These are phyloP conservation scores for Myotis daubentonii DNA, from an alignment of 2,797 vertebrate genomes.

Conservation along the genomic window DNA sequence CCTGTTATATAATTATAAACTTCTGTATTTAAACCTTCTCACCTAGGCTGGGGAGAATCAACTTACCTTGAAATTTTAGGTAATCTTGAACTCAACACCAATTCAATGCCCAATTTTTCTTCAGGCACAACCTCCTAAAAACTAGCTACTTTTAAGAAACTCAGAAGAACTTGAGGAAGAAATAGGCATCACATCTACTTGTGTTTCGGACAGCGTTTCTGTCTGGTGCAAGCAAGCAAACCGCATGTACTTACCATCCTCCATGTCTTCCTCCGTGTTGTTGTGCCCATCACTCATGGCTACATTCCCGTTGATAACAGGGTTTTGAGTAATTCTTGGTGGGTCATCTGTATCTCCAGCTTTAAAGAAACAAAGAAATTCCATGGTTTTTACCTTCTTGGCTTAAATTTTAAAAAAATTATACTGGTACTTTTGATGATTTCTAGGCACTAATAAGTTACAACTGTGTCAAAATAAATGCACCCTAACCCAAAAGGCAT, in stretches of 20 bases:
- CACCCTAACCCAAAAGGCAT: neutral
- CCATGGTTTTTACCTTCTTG: neutral
- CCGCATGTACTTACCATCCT: constrained; percentile 91
- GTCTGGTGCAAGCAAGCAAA: neutral
- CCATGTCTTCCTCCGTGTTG: constrained; percentile 99
- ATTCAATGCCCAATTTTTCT: neutral
- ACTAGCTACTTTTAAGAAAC: constrained; percentile 51
- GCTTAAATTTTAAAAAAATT: neutral
- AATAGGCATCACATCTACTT: neutral
- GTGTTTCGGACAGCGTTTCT: neutral
- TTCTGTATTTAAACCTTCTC: neutral
- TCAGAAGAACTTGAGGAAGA: constrained; percentile 20
- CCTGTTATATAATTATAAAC: neutral
- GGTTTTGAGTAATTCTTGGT: constrained; percentile 97
- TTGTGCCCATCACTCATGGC: constrained; percentile 98
- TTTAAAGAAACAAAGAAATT: constrained; percentile 75
- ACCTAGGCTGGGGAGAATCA: constrained; percentile 21
- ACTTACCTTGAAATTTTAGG: constrained; percentile 43
- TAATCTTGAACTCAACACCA: constrained; percentile 37
- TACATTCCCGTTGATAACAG: constrained; percentile 98
- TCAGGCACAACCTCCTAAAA: constrained; percentile 28
- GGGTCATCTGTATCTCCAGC: constrained; percentile 99
- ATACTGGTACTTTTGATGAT: neutral
- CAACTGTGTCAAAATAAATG: neutral
- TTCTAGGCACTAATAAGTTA: neutral